Percentiles rank a stretch among this genome's conserved stretches.
Evolutionary conservation across 2,888 invertebrate genomes (phyloP).

Genomic region (Copidosoma aretas): DNA sequence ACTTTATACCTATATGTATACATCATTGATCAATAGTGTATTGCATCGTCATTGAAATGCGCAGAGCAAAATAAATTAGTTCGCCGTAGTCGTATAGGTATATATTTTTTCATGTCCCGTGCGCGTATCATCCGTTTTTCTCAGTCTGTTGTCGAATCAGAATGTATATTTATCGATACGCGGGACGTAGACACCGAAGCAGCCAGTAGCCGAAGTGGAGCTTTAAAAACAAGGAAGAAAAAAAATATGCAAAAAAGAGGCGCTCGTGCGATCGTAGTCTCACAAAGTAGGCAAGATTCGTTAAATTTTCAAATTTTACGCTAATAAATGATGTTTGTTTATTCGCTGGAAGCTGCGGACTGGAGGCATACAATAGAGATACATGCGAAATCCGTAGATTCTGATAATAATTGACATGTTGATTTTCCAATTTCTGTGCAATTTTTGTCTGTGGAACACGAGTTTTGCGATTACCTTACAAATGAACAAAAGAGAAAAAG

Average conservation of each 20-base stretch:
- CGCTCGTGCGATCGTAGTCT: slow-evolving; percentile 25
- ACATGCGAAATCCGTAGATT: background rate
- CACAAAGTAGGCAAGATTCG: slow-evolving; percentile 25
- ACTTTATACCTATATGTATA: too few species aligned
- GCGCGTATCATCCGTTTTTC: background rate
- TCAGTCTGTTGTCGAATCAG: background rate
- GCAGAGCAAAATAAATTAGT: slow-evolving; percentile 8
- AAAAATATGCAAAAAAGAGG: slow-evolving; percentile 1
- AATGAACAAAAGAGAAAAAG: slow-evolving; percentile 21
- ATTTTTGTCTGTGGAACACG: slow-evolving; percentile 40
- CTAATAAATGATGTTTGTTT: slow-evolving; percentile 34
- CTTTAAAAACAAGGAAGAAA: background rate
- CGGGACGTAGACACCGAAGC: background rate
- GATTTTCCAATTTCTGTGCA: slow-evolving; percentile 34
- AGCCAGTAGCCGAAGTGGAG: slow-evolving; percentile 1
- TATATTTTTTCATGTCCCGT: slow-evolving; percentile 24
- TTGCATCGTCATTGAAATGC: background rate
- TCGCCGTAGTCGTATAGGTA: slow-evolving; percentile 22
- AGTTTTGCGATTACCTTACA: slow-evolving; percentile 40
- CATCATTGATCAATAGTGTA: too few species aligned
- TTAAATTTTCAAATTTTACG: slow-evolving; percentile 39
- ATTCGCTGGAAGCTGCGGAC: slow-evolving; percentile 4
- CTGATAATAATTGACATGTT: slow-evolving; percentile 28
- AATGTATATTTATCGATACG: background rate
- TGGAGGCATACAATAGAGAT: background rate